phyloP scores from a whole-genome alignment of 2,888 invertebrate genomes.

The Pedicia rivosa region DNA sequence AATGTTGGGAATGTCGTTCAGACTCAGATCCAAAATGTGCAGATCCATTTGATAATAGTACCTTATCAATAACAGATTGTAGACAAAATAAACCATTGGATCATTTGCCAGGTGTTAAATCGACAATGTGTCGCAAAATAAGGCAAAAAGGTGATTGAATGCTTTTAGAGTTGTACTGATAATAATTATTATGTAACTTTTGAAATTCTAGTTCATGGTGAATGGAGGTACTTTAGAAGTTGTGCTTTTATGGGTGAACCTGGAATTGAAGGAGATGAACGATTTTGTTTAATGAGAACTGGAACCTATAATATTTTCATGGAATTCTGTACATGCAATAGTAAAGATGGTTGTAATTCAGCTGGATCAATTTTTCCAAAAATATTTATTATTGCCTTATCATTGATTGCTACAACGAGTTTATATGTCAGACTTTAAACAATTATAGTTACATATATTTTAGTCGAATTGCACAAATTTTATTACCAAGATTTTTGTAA shows the following conservation, averaged over 20 bases:
- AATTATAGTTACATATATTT: no score
- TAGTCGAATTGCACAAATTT: no score
- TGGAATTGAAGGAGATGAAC: constrained; percentile 76
- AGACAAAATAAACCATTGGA: constrained; percentile 40
- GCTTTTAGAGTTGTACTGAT: background rate
- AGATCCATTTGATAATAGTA: constrained; percentile 82
- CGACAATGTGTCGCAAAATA: constrained; percentile 84
- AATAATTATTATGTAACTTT: constrained; percentile 1
- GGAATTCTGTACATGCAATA: constrained; percentile 85
- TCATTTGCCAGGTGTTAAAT: constrained; percentile 49
- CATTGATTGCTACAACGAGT: no score
- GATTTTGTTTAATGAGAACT: constrained; percentile 79
- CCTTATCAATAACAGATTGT: constrained; percentile 73
- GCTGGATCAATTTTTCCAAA: constrained; percentile 32
- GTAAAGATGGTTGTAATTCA: constrained; percentile 80
- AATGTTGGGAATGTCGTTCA: constrained; percentile 86
- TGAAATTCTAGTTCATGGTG: constrained; percentile 52
- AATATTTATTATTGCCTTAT: constrained; percentile 17
- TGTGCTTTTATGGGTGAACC: constrained; percentile 86
- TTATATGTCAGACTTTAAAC: no score
- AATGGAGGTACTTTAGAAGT: constrained; percentile 75
- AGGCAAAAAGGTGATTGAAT: constrained; percentile 62
- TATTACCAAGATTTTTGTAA: no score
- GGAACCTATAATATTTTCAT: constrained; percentile 88
- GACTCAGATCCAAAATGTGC: constrained; percentile 79